Evolutionary conservation across 2,113 vertebrate species (phyloP).

Genomic region (Azemiops feae): DNA sequence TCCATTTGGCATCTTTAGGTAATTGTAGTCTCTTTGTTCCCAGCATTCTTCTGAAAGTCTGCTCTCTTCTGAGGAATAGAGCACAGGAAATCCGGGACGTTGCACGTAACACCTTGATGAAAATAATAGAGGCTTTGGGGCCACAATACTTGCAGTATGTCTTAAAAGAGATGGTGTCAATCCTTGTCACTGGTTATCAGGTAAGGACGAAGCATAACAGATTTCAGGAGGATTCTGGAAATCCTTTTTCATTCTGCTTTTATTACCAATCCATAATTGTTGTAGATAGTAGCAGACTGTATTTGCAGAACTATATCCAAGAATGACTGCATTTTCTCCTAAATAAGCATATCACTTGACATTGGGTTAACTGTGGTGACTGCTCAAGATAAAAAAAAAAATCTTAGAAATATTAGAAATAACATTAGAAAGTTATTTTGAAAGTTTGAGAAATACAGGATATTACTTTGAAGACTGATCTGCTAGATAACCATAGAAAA

Average conservation of each 20-base stretch:
- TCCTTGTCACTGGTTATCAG: constrained; percentile 93
- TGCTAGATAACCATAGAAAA: neutral
- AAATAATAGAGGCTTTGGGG: constrained; percentile 89
- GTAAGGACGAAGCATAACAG: constrained; percentile 60
- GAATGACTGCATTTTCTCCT: neutral
- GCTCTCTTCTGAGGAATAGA: constrained; percentile 87
- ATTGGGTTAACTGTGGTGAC: neutral
- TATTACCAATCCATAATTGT: neutral
- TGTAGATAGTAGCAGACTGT: neutral
- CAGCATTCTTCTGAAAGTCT: constrained; percentile 93
- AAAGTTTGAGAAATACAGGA: too few relatives aligned
- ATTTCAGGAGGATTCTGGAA: neutral
- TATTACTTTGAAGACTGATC: neutral
- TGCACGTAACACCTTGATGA: constrained; percentile 86
- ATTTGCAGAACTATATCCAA: neutral
- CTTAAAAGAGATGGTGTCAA: constrained; percentile 86
- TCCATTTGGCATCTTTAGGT: constrained; percentile 7
- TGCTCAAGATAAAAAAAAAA: neutral
- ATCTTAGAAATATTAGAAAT: neutral
- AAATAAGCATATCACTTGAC: neutral
- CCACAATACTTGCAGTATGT: constrained; percentile 85
- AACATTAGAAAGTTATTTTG: neutral
- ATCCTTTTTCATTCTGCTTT: neutral
- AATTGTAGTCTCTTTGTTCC: constrained; percentile 32
- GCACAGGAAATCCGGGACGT: constrained; percentile 93